Percentiles rank a stretch among this genome's conserved stretches.
Evolutionary conservation across 2,797 vertebrate genomes (phyloP).

Genomic region (Pempheris klunzingeri): DNA sequence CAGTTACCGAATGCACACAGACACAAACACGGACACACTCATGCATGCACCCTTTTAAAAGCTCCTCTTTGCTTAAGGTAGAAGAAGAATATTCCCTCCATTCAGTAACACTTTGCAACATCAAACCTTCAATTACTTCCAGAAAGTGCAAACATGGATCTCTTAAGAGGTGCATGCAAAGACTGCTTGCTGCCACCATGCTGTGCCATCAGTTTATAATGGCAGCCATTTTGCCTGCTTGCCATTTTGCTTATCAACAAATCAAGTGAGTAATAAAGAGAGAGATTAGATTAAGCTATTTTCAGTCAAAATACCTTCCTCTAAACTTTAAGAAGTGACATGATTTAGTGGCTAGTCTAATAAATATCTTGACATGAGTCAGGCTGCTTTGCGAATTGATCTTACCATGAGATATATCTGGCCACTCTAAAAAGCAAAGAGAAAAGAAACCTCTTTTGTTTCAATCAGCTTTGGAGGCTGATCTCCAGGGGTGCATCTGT

Average conservation of each 20-base stretch:
- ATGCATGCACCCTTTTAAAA: constrained; percentile 9
- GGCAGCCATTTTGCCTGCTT: constrained; percentile 48
- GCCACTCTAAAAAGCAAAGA: constrained; percentile 21
- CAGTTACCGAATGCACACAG: neutral
- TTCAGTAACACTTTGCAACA: constrained; percentile 29
- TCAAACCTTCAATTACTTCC: constrained; percentile 54
- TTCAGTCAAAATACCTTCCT: constrained; percentile 9
- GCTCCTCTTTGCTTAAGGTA: constrained; percentile 19
- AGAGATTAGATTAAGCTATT: constrained; percentile 43
- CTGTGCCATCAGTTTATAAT: constrained; percentile 57
- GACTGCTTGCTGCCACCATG: constrained; percentile 27
- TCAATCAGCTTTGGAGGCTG: constrained; percentile 54
- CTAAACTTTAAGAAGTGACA: constrained; percentile 44
- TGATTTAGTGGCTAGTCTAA: constrained; percentile 30
- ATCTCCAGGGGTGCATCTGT: constrained; percentile 47
- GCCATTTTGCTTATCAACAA: constrained; percentile 51
- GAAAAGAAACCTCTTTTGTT: constrained; percentile 50
- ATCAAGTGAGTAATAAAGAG: constrained; percentile 52
- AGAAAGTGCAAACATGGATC: constrained; percentile 11
- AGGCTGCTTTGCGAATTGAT: constrained; percentile 50
- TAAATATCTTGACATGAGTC: too few relatives aligned
- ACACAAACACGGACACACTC: constrained; percentile 1
- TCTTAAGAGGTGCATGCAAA: constrained; percentile 31
- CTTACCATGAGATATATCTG: constrained; percentile 38
- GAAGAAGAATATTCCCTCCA: constrained; percentile 25